Evolutionary conservation across 2,797 vertebrate genomes (phyloP).

Genomic region (Neosilurus mollespiculum): DNA sequence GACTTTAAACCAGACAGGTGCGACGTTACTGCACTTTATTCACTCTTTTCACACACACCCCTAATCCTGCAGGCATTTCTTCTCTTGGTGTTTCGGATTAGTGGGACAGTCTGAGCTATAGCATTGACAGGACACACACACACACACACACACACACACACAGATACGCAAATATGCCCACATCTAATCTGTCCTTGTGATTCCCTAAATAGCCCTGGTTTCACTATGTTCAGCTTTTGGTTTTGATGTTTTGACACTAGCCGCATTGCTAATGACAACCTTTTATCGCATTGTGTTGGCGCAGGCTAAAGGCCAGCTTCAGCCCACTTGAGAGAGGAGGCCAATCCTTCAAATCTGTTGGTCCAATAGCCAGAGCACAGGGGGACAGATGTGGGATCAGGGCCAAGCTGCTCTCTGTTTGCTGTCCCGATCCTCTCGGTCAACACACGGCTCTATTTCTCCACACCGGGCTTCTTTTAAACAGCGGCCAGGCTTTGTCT

Average conservation of each 20-base stretch:
- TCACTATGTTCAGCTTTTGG: slow-evolving; percentile 53
- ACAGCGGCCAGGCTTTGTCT: slow-evolving; percentile 65
- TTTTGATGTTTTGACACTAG: slow-evolving; percentile 60
- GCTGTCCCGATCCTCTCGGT: slow-evolving; percentile 71
- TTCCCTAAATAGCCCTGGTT: slow-evolving; percentile 53
- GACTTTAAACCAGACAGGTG: slow-evolving; percentile 18
- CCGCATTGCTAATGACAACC: slow-evolving; percentile 63
- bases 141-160: slow-evolving; percentile 53
- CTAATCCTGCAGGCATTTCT: slow-evolving; percentile 21
- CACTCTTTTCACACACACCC: slow-evolving; percentile 14
- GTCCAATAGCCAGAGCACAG: slow-evolving; percentile 53
- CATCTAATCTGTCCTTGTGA: slow-evolving; percentile 65
- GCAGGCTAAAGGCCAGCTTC: slow-evolving; percentile 65
- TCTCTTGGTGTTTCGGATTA: slow-evolving; percentile 67
- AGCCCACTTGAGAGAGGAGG: slow-evolving; percentile 70
- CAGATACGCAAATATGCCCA: slow-evolving; percentile 37
- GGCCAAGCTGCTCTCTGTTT: slow-evolving; percentile 71
- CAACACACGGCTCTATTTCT: slow-evolving; percentile 68
- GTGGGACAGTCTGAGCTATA: slow-evolving; percentile 35
- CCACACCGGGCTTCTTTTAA: slow-evolving; percentile 64
- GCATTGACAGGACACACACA: slow-evolving; percentile 50
- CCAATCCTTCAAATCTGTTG: slow-evolving; percentile 65
- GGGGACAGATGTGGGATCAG: slow-evolving; percentile 72
- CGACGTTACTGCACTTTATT: slow-evolving; percentile 2
- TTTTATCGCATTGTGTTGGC: slow-evolving; percentile 69